Percentiles rank a stretch among this genome's conserved stretches.
Evolutionary conservation across 2,797 vertebrate genomes (phyloP).

Genomic region (Rhadinocentrus ornatus): DNA sequence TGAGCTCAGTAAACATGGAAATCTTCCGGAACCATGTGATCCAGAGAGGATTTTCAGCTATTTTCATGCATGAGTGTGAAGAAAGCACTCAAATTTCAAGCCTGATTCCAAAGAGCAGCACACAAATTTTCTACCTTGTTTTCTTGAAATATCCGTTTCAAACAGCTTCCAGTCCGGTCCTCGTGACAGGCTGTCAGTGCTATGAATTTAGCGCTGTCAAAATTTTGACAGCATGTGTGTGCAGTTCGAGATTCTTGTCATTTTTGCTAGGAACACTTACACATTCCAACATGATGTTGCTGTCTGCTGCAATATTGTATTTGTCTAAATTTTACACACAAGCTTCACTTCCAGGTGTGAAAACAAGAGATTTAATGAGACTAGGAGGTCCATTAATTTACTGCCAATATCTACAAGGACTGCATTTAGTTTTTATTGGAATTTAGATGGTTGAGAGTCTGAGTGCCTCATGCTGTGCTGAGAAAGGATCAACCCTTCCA

Average conservation of each 20-base stretch:
- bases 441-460: slow-evolving; percentile 7
- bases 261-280: slow-evolving; percentile 13
- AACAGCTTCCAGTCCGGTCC: slow-evolving; percentile 22
- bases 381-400: slow-evolving; percentile 13
- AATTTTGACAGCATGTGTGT: slow-evolving; percentile 34
- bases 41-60: slow-evolving; percentile 40
- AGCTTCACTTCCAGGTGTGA: slow-evolving; percentile 24
- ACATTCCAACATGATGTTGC: slow-evolving; percentile 8
- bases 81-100: slow-evolving; percentile 50
- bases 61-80: slow-evolving; percentile 42
- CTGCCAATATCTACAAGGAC: slow-evolving; percentile 28
- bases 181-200: slow-evolving; percentile 11
- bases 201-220: slow-evolving; percentile 24
- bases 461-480: background rate
- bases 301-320: background rate
- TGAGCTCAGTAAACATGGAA: slow-evolving; percentile 61
- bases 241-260: slow-evolving; percentile 21
- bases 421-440: slow-evolving; percentile 20
- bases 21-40: slow-evolving; percentile 53
- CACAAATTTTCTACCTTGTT: slow-evolving; percentile 29
- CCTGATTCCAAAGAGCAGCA: slow-evolving; percentile 34
- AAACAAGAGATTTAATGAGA: slow-evolving; percentile 35
- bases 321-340: slow-evolving; percentile 15
- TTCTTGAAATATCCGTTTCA: slow-evolving; percentile 35
- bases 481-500: background rate